Conservation (phyloP, 1,140 invertebrate species). For the Cyrtorhinus lividipennis region DNA sequence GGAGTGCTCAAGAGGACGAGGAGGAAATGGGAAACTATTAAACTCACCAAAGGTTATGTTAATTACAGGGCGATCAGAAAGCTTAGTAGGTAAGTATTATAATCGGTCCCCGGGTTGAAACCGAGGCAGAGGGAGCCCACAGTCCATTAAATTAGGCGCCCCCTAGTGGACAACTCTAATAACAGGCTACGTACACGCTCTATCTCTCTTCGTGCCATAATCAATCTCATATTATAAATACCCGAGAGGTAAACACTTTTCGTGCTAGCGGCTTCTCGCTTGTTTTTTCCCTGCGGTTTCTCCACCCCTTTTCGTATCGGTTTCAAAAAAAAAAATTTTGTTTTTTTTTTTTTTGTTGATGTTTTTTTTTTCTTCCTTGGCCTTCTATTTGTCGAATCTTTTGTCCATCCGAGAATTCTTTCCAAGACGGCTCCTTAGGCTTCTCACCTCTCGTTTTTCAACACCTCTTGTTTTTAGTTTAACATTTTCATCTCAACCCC, state of each 20-base stretch:
- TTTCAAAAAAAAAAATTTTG: neutral
- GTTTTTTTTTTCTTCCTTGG: neutral
- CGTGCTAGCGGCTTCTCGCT: neutral
- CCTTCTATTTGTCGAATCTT: too few relatives aligned
- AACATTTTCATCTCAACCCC: too few relatives aligned
- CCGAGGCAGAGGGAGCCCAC: neutral
- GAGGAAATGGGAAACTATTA: neutral
- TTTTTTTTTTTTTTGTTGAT: neutral
- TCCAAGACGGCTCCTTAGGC: too few relatives aligned
- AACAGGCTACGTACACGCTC: neutral
- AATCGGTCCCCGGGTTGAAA: neutral
- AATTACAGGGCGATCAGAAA: constrained; percentile 7
- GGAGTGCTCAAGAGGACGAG: too few relatives aligned
- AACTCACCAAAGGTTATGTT: constrained; percentile 4
- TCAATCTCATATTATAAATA: constrained; percentile 10
- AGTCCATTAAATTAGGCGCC: constrained; percentile 4
- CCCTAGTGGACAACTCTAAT: constrained; percentile 9
- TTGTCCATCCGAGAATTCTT: too few relatives aligned
- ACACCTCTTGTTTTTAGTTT: too few relatives aligned
- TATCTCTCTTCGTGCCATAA: constrained; percentile 7
- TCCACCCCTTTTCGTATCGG: neutral
- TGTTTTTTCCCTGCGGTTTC: constrained; percentile 1
- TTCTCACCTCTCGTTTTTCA: too few relatives aligned
- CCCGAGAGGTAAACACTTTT: constrained; percentile 9
- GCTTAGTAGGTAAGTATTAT: constrained; percentile 1